Evolutionary conservation across 2,113 vertebrate genomes (phyloP).

Genomic region (Dascyllus trimaculatus): DNA sequence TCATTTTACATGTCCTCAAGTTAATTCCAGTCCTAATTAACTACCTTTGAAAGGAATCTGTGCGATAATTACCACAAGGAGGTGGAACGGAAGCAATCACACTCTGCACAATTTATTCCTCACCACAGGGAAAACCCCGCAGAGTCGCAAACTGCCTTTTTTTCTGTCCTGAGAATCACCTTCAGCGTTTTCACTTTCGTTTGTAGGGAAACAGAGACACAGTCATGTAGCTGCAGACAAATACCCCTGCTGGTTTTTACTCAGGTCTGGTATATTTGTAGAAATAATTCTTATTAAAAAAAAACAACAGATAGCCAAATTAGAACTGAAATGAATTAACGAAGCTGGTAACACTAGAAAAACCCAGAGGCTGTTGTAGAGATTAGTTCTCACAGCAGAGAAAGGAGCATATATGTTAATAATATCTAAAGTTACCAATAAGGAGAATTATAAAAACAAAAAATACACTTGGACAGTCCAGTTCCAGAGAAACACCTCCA

Average conservation of each 20-base stretch:
- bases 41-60: constrained; percentile 80
- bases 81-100: constrained; percentile 79
- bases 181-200: constrained; percentile 47
- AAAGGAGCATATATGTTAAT: not conserved
- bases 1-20: constrained; percentile 81
- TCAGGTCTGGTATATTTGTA: constrained; percentile 39
- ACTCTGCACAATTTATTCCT: constrained; percentile 73
- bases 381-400: not conserved
- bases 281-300: constrained; percentile 20
- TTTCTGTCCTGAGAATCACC: constrained; percentile 65
- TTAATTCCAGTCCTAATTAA: constrained; percentile 83
- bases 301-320: not conserved
- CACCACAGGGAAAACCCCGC: constrained; percentile 76
- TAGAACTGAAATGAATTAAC: constrained; percentile 22
- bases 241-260: constrained; percentile 31
- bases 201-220: constrained; percentile 22
- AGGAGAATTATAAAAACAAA: not conserved
- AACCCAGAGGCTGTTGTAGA: constrained; percentile 4
- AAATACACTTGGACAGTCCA: not conserved
- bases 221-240: constrained; percentile 21
- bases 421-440: not conserved
- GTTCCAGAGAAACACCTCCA: not conserved
- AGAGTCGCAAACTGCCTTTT: constrained; percentile 51
- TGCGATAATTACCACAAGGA: constrained; percentile 82
- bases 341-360: constrained; percentile 1